Conservation (phyloP, 2,113 vertebrate species). For the Oenanthe oenanthe region DNA sequence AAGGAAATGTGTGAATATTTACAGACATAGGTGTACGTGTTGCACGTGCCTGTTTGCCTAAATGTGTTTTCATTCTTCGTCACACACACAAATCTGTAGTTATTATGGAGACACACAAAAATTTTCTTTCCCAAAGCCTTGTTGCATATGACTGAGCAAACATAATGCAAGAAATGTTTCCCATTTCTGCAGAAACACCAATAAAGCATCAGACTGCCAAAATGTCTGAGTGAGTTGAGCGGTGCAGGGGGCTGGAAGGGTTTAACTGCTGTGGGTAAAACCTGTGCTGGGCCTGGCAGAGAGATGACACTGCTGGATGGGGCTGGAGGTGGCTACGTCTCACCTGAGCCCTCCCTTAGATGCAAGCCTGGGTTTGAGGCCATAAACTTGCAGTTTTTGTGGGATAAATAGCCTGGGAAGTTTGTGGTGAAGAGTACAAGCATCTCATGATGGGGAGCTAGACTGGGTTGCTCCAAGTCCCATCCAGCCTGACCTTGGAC, state of each 20-base stretch:
- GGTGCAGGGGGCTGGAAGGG: not conserved
- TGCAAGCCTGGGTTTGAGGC: not conserved
- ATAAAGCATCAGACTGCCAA: not conserved
- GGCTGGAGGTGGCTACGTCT: accelerated
- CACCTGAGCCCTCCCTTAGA: not conserved
- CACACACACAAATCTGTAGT: accelerated
- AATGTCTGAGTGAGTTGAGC: not conserved
- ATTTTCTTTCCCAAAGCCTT: not conserved
- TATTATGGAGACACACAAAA: not conserved
- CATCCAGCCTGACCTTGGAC: not conserved
- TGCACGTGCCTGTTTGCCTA: not conserved
- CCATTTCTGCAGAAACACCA: not conserved
- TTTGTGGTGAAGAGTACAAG: not conserved
- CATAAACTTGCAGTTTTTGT: not conserved
- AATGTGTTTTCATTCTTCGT: accelerated
- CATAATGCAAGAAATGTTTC: not conserved
- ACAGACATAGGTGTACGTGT: accelerated
- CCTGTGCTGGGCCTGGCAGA: not conserved
- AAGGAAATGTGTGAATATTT: not conserved
- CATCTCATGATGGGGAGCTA: not conserved
- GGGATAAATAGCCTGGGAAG: not conserved
- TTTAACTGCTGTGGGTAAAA: not conserved
- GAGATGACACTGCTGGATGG: not conserved
- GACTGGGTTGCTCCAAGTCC: not conserved
- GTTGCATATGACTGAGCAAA: not conserved